These are phyloP conservation scores for Cetonia aurata DNA, from an alignment of 2,888 invertebrate species.

Conservation along the genomic window DNA sequence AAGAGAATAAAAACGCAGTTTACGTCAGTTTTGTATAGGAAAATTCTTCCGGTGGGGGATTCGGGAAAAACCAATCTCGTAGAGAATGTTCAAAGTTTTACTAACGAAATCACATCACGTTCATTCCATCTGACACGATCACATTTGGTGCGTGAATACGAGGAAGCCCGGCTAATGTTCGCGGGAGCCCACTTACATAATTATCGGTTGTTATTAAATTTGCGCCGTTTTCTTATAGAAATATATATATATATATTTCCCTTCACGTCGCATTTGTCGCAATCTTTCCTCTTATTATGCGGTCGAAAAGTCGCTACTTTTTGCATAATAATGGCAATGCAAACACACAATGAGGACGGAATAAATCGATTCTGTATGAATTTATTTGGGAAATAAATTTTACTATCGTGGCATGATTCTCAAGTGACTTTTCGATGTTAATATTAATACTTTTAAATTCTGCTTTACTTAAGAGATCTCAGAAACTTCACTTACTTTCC, in stretches of 20 bases:
- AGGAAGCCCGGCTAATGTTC: conserved; percentile 25
- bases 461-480: too few species aligned
- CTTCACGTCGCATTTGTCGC: too few species aligned
- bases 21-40: conserved; percentile 24
- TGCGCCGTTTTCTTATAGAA: not conserved
- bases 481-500: too few species aligned
- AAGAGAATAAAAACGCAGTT: conserved; percentile 37
- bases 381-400: too few species aligned
- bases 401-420: too few species aligned
- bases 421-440: too few species aligned
- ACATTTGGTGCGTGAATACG: conserved; percentile 42
- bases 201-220: conserved; percentile 44
- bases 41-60: conserved; percentile 4
- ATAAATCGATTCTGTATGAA: too few species aligned
- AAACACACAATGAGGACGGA: too few species aligned
- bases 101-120: conserved; percentile 45
- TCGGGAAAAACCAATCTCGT: conserved; percentile 41
- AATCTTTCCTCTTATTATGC: too few species aligned
- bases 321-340: too few species aligned
- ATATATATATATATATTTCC: not conserved
- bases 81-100: conserved; percentile 42
- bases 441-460: too few species aligned
- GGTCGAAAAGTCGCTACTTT: too few species aligned
- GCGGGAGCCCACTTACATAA: conserved; percentile 41
- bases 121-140: conserved; percentile 44